Conservation (phyloP, 23 tunicate species). For the Corella eumyota region DNA sequence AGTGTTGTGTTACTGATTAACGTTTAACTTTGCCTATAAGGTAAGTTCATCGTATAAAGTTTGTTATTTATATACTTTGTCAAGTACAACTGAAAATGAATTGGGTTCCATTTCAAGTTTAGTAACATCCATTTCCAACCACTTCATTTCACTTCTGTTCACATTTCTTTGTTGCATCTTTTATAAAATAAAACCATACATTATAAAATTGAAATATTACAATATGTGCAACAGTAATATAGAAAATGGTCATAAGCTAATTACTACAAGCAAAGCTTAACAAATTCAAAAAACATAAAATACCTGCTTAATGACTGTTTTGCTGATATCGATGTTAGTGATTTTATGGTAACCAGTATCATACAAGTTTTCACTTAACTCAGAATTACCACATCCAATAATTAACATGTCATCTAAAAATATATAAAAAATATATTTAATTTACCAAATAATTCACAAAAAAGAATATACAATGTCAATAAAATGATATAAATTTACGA, state of each 20-base stretch:
- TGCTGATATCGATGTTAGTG: slow-evolving; percentile 79
- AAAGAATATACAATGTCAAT: no score
- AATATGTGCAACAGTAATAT: no score
- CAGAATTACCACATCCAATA: slow-evolving; percentile 90
- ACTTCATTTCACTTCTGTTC: slow-evolving; percentile 29
- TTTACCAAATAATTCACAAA: no score
- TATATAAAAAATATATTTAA: background rate
- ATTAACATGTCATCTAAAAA: slow-evolving; percentile 59
- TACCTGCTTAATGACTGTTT: slow-evolving; percentile 74
- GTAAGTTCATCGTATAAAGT: no score
- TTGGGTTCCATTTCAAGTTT: slow-evolving; percentile 31
- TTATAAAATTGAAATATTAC: background rate
- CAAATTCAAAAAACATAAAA: background rate
- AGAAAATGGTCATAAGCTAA: background rate
- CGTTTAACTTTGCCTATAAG: no score
- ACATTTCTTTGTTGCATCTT: slow-evolving; percentile 48
- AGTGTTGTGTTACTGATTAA: no score
- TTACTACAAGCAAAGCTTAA: no score
- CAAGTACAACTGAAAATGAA: slow-evolving; percentile 46
- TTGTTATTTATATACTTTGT: slow-evolving; percentile 31
- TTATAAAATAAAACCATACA: background rate
- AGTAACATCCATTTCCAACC: slow-evolving; percentile 51
- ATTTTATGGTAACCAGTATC: slow-evolving; percentile 65
- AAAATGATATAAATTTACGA: no score
- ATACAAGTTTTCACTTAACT: slow-evolving; percentile 65